phyloP scores from a whole-genome alignment of 2,888 invertebrate genomes.

The Perdita meconis region DNA sequence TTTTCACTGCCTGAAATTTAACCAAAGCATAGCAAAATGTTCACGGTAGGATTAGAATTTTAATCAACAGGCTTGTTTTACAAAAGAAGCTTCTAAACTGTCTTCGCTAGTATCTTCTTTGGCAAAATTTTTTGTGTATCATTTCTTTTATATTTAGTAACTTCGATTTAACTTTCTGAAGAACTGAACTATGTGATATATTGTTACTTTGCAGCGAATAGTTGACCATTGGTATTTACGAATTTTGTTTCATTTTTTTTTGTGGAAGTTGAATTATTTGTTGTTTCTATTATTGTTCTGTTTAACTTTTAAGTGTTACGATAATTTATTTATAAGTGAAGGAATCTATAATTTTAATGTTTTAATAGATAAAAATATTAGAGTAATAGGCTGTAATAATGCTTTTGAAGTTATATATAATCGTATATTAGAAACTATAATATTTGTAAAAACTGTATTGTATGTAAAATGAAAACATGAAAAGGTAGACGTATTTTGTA shows the following conservation, averaged over 20 bases:
- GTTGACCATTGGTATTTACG: background rate
- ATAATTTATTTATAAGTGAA: background rate
- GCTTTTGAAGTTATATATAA: background rate
- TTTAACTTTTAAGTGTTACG: conserved; percentile 13
- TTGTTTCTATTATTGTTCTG: conserved; percentile 27
- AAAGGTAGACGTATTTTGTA: background rate
- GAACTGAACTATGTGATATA: conserved; percentile 22
- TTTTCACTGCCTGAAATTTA: background rate
- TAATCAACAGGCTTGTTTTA: background rate
- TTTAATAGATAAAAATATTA: background rate
- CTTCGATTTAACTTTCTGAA: background rate
- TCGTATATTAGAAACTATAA: background rate
- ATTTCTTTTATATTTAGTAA: background rate
- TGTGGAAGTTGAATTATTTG: conserved; percentile 16
- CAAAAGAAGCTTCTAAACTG: background rate
- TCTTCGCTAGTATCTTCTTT: background rate
- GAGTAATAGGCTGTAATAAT: background rate
- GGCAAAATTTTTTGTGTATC: background rate
- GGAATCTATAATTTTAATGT: conserved; percentile 1
- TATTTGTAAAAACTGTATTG: conserved; percentile 1
- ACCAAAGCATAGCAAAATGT: background rate
- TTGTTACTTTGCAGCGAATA: background rate
- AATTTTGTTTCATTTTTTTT: conserved; percentile 13
- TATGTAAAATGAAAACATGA: background rate
- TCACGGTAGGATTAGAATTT: background rate